Conservation (phyloP, 2,797 vertebrate genomes). For the Astyanax mexicanus region DNA sequence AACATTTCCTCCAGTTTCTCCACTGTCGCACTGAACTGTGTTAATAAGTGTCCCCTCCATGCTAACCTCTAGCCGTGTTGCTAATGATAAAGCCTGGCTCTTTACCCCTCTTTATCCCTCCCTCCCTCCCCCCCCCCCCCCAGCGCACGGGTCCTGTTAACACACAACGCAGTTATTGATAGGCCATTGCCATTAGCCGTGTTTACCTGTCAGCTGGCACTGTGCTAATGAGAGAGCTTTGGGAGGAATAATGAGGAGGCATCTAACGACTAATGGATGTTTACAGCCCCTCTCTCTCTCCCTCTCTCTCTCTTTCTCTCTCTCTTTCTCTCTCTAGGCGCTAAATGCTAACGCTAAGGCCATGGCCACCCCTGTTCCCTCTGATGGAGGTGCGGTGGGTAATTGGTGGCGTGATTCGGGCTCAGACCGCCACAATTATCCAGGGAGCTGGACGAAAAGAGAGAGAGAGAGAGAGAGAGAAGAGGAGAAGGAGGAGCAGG, state of each 20-base stretch:
- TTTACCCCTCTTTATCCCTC: slow-evolving; percentile 77
- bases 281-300: slow-evolving; percentile 79
- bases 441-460: slow-evolving; percentile 52
- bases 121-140: slow-evolving; percentile 63
- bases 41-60: slow-evolving; percentile 1
- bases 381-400: slow-evolving; percentile 53
- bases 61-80: slow-evolving; percentile 26
- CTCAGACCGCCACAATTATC: slow-evolving; percentile 78
- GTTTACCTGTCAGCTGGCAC: slow-evolving; percentile 91
- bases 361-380: slow-evolving; percentile 14
- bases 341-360: slow-evolving; percentile 62
- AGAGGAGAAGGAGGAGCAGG: slow-evolving; percentile 63
- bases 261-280: slow-evolving; percentile 92
- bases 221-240: slow-evolving; percentile 93
- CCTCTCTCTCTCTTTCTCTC: slow-evolving; percentile 61
- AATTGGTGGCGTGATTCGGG: slow-evolving; percentile 73
- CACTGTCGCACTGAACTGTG: background rate
- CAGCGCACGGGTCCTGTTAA: slow-evolving; percentile 80
- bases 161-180: slow-evolving; percentile 88
- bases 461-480: slow-evolving; percentile 24
- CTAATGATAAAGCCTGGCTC: slow-evolving; percentile 61
- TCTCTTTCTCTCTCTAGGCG: slow-evolving; percentile 50
- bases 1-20: background rate
- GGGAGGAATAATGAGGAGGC: slow-evolving; percentile 90
- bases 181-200: slow-evolving; percentile 91